A percentile compares a stretch with the other conserved stretches of the same genome.
phyloP scores from a whole-genome alignment of 2,888 invertebrate genomes.

The Eilema griseolum region DNA sequence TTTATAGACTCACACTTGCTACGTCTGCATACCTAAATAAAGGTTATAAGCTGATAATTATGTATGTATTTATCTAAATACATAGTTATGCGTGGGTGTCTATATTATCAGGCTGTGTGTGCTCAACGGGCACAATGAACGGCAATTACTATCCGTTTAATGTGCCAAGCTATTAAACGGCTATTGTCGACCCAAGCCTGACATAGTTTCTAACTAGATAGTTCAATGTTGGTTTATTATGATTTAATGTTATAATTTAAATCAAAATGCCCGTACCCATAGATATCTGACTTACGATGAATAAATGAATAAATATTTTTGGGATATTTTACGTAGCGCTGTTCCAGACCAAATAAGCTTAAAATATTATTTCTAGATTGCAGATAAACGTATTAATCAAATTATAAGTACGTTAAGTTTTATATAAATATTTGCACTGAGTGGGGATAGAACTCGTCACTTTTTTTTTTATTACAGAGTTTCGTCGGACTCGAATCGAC shows the following conservation, averaged over 20 bases:
- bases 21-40: not conserved
- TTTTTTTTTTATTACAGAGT: no score
- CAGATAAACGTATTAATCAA: no score
- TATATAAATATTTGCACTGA: no score
- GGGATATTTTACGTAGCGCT: not conserved
- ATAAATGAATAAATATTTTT: not conserved
- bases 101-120: conserved; percentile 23
- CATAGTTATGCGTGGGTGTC: conserved; percentile 16
- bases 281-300: not conserved
- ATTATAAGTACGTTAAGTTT: no score
- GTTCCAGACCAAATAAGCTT: not conserved
- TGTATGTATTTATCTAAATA: not conserved
- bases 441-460: no score
- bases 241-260: not conserved
- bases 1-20: not conserved
- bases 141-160: conserved; percentile 82
- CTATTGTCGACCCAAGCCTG: conserved; percentile 49
- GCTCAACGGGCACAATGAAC: conserved; percentile 79
- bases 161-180: conserved; percentile 84
- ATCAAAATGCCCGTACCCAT: not conserved
- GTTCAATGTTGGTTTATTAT: not conserved
- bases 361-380: no score
- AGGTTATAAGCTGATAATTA: not conserved
- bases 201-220: conserved; percentile 38
- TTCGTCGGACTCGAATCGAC: no score